Evolutionary conservation across 1,140 invertebrate species (phyloP).

Genomic region (Drosophila ambigua): DNA sequence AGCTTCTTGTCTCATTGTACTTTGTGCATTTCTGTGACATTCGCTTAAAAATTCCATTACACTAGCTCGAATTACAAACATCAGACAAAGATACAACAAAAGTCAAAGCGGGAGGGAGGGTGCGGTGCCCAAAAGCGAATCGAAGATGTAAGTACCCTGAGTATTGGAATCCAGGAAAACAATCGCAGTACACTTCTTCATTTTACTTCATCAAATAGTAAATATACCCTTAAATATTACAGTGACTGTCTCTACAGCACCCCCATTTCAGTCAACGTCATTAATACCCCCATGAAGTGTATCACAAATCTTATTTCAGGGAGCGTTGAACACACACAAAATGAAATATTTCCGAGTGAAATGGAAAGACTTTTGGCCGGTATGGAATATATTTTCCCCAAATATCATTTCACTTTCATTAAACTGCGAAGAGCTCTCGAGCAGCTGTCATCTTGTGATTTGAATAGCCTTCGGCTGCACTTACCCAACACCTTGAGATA

Average conservation of each 20-base stretch:
- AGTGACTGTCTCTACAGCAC: not conserved
- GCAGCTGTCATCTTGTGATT: slow-evolving; percentile 48
- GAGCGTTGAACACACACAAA: slow-evolving; percentile 65
- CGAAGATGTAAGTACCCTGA: not conserved
- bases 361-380: slow-evolving; percentile 10
- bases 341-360: slow-evolving; percentile 50
- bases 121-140: not conserved
- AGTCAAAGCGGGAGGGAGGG: not conserved
- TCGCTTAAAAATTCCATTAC: slow-evolving; percentile 82
- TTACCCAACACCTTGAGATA: slow-evolving; percentile 60
- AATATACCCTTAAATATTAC: too few species aligned
- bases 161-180: too few species aligned
- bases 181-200: too few species aligned
- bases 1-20: slow-evolving; percentile 66
- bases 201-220: too few species aligned
- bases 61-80: slow-evolving; percentile 65
- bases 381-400: slow-evolving; percentile 7
- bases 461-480: slow-evolving; percentile 52
- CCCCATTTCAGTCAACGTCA: not conserved
- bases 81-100: not conserved
- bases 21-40: slow-evolving; percentile 72
- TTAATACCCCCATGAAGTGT: not conserved
- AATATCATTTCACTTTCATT: slow-evolving; percentile 65
- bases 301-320: slow-evolving; percentile 69
- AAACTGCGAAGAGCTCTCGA: slow-evolving; percentile 62